These are phyloP conservation scores for Vidua macroura DNA, from an alignment of 2,113 vertebrate genomes.

Conservation along the genomic window DNA sequence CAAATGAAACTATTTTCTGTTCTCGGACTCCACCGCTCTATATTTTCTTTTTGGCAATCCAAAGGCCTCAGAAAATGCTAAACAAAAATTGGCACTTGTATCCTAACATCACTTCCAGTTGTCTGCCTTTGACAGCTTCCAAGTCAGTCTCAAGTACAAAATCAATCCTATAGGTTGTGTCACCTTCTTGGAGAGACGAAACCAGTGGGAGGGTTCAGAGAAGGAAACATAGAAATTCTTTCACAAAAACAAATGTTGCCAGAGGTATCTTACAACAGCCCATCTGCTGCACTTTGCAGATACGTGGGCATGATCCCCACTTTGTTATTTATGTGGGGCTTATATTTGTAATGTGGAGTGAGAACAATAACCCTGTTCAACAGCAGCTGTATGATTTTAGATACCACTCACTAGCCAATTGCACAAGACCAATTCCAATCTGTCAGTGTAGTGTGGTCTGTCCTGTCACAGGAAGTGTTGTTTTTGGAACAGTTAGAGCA, in stretches of 20 bases:
- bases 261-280: background rate
- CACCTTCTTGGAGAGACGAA: background rate
- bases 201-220: background rate
- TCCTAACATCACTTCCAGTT: background rate
- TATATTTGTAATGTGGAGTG: conserved; percentile 37
- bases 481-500: conserved; percentile 84
- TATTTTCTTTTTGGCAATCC: background rate
- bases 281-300: background rate
- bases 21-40: background rate
- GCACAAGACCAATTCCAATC: conserved; percentile 78
- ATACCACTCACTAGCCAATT: conserved; percentile 71
- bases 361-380: conserved; percentile 70
- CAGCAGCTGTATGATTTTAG: conserved; percentile 74
- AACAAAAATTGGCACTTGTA: background rate
- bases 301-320: conserved; percentile 1
- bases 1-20: background rate
- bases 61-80: background rate
- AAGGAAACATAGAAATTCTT: conserved; percentile 8
- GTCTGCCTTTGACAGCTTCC: background rate
- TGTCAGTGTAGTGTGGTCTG: conserved; percentile 82
- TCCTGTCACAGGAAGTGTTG: conserved; percentile 80
- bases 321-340: conserved; percentile 23
- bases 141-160: background rate
- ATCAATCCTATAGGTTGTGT: background rate
- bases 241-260: background rate